Conservation (phyloP, 2,888 invertebrate genomes). For the Quadroppia sp. region DNA sequence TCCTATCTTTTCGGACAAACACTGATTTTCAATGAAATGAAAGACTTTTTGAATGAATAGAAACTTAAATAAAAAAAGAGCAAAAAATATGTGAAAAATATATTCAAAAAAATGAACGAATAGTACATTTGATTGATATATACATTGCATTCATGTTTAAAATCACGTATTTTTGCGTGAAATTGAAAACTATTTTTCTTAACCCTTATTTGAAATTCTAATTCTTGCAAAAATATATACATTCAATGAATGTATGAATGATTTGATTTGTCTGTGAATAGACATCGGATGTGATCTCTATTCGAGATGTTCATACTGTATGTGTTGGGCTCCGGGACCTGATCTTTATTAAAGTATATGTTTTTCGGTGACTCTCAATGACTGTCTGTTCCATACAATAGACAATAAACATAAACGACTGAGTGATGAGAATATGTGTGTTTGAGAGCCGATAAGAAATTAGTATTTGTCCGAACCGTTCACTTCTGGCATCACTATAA, state of each 20-base stretch:
- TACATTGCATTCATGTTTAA: neutral
- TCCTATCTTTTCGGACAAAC: neutral
- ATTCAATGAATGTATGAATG: neutral
- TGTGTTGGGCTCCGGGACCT: neutral
- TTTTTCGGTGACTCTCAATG: neutral
- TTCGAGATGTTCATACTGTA: no score
- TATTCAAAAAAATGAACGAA: neutral
- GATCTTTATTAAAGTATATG: no score
- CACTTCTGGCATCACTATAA: neutral
- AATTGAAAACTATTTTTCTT: neutral
- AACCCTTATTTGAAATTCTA: no score
- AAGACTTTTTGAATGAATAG: neutral
- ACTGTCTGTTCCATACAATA: neutral
- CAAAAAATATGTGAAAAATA: neutral
- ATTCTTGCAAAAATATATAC: no score
- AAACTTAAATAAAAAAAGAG: constrained; percentile 7
- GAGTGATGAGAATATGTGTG: neutral
- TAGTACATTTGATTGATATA: neutral
- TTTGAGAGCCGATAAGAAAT: neutral
- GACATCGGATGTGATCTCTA: no score
- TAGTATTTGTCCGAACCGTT: neutral
- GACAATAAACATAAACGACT: neutral
- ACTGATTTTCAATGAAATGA: neutral
- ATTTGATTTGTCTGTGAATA: neutral
- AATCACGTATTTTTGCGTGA: neutral